phyloP scores from a whole-genome alignment of 2,888 invertebrate genomes.

The Drosophila antonietae region DNA sequence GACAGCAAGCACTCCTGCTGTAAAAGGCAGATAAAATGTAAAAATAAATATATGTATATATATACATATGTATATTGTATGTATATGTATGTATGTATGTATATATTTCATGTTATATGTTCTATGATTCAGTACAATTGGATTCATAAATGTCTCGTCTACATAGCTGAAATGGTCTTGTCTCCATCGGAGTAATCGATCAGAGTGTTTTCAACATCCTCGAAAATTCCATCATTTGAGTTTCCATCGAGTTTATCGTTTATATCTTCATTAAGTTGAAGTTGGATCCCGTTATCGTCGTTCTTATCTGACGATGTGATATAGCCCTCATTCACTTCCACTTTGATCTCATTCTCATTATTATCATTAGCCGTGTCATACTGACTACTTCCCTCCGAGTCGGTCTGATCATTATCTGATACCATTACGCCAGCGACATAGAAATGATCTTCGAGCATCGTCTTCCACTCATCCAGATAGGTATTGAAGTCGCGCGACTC shows the following conservation, averaged over 20 bases:
- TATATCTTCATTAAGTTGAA: neutral
- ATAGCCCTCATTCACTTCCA: neutral
- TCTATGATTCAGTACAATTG: slow-evolving; percentile 41
- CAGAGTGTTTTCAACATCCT: neutral
- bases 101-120: slow-evolving; percentile 23
- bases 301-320: neutral
- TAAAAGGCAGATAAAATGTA: slow-evolving; percentile 34
- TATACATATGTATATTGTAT: neutral
- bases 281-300: neutral
- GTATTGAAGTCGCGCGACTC: neutral
- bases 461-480: slow-evolving; percentile 26
- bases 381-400: slow-evolving; percentile 1
- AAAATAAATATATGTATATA: slow-evolving; percentile 20
- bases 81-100: slow-evolving; percentile 1
- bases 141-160: neutral
- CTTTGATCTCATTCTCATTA: neutral
- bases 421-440: slow-evolving; percentile 37
- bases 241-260: neutral
- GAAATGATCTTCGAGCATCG: slow-evolving; percentile 45
- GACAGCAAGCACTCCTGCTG: slow-evolving; percentile 12
- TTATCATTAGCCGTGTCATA: slow-evolving; percentile 17
- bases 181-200: neutral
- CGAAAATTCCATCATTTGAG: neutral
- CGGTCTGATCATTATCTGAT: neutral
- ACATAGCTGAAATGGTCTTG: neutral